A percentile compares a stretch with the other conserved stretches of the same genome.
Evolutionary conservation across 2,888 invertebrate genomes (phyloP).

Genomic region (Corbicula japonica): DNA sequence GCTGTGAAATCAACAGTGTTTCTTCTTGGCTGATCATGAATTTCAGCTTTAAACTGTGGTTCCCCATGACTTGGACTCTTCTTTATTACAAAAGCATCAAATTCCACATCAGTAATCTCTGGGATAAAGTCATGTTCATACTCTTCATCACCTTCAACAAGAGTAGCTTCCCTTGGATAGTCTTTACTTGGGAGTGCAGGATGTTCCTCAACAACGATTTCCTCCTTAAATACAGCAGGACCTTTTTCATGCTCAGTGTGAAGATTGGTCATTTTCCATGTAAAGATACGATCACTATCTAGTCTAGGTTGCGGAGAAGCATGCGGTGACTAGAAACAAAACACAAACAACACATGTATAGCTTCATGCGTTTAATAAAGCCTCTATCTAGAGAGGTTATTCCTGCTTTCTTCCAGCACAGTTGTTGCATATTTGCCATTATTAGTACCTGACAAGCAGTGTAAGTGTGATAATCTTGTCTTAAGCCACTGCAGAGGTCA

Average conservation of each 20-base stretch:
- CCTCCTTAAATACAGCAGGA: constrained; percentile 68
- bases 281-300: constrained; percentile 69
- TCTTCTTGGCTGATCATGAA: constrained; percentile 21
- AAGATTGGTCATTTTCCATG: constrained; percentile 67
- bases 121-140: no score
- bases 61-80: constrained; percentile 8
- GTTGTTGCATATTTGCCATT: constrained; percentile 49
- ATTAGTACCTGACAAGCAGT: not conserved
- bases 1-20: constrained; percentile 5
- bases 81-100: constrained; percentile 47
- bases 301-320: constrained; percentile 50
- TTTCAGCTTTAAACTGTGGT: constrained; percentile 40
- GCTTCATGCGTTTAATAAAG: constrained; percentile 43
- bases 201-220: constrained; percentile 57
- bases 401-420: constrained; percentile 17
- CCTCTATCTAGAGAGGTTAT: constrained; percentile 20
- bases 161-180: not conserved
- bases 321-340: constrained; percentile 68
- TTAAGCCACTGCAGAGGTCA: not conserved
- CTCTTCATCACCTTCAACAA: constrained; percentile 23
- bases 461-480: not conserved
- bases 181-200: constrained; percentile 26
- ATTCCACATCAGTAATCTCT: constrained; percentile 58
- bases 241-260: constrained; percentile 49
- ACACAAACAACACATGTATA: constrained; percentile 53